Evolutionary conservation across 1,140 invertebrate genomes (phyloP).

Genomic region (Camponotus pennsylvanicus): DNA sequence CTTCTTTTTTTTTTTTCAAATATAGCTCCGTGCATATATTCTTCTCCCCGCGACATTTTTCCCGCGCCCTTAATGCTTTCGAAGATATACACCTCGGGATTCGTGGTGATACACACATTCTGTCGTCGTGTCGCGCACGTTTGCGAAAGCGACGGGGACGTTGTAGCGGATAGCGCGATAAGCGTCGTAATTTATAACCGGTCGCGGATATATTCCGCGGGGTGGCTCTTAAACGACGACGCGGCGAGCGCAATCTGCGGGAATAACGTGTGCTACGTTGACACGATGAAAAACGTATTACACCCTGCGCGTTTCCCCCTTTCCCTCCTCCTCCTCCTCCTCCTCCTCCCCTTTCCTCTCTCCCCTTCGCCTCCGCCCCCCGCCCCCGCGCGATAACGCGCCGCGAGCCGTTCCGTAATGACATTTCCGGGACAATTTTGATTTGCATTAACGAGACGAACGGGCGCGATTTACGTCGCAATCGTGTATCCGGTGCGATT

Average conservation of each 20-base stretch:
- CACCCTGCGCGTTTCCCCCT: not conserved
- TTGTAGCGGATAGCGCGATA: slow-evolving; percentile 44
- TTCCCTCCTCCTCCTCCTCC: no score
- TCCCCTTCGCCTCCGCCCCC: not conserved
- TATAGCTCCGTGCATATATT: not conserved
- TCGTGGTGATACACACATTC: slow-evolving; percentile 4
- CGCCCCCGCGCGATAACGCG: not conserved
- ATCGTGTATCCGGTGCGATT: slow-evolving; percentile 35
- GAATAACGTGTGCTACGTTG: slow-evolving; percentile 42
- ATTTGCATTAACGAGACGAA: slow-evolving; percentile 58
- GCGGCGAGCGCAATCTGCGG: slow-evolving; percentile 47
- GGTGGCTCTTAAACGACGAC: slow-evolving; percentile 38
- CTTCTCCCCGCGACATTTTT: not conserved
- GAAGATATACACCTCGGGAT: slow-evolving; percentile 18
- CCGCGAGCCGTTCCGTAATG: slow-evolving; percentile 30
- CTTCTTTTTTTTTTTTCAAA: not conserved
- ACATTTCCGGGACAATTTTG: slow-evolving; percentile 61
- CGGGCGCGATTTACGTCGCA: slow-evolving; percentile 53
- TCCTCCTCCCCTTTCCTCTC: not conserved
- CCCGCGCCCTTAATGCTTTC: not conserved
- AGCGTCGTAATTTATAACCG: slow-evolving; percentile 61
- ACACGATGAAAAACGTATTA: slow-evolving; percentile 53
- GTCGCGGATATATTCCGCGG: slow-evolving; percentile 51
- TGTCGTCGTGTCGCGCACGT: not conserved
- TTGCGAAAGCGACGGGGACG: slow-evolving; percentile 7